Conservation (phyloP, 2,797 vertebrate species). For the Euphonia xanthogaster region DNA sequence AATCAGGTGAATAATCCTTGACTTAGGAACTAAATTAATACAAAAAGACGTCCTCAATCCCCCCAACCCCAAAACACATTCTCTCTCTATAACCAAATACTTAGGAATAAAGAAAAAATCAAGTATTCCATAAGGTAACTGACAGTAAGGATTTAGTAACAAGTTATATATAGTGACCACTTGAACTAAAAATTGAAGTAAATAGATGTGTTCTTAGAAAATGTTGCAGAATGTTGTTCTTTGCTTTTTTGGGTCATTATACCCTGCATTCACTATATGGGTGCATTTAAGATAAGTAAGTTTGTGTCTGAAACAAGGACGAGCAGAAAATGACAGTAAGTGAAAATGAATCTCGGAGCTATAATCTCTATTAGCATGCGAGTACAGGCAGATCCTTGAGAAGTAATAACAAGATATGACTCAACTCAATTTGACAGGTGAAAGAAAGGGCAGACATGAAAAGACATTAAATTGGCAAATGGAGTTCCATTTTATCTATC, state of each 20-base stretch:
- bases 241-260: neutral
- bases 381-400: neutral
- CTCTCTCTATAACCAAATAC: neutral
- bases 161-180: neutral
- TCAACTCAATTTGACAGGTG: neutral
- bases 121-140: neutral
- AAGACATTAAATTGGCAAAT: neutral
- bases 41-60: neutral
- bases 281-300: neutral
- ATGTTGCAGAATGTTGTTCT: neutral
- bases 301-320: neutral
- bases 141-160: neutral
- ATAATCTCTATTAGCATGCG: neutral
- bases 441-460: constrained; percentile 2
- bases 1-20: neutral
- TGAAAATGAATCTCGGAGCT: neutral
- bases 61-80: neutral
- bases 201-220: neutral
- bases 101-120: neutral
- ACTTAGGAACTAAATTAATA: neutral
- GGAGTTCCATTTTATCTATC: neutral
- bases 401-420: neutral
- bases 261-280: neutral
- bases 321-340: neutral
- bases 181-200: neutral